phyloP scores from a whole-genome alignment of 2,888 invertebrate genomes.

The Bombylius discolor region DNA sequence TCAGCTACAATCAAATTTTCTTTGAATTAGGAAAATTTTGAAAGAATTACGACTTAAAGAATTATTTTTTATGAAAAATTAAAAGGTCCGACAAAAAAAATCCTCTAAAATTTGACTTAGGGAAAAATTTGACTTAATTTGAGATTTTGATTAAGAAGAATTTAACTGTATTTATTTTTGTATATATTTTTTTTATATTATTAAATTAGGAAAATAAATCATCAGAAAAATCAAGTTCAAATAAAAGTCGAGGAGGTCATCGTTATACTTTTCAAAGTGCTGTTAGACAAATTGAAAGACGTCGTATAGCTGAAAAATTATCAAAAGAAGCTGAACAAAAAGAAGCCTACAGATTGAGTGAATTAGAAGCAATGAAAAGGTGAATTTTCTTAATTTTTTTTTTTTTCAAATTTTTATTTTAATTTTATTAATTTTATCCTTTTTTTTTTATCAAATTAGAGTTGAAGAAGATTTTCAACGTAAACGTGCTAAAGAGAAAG shows the following conservation, averaged over 20 bases:
- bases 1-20: too few species aligned
- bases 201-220: too few species aligned
- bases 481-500: slow-evolving; percentile 66
- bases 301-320: slow-evolving; percentile 58
- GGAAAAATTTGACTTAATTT: too few species aligned
- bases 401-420: neutral
- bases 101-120: too few species aligned
- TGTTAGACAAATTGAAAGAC: slow-evolving; percentile 64
- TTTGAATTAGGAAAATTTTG: too few species aligned
- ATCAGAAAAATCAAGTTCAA: neutral
- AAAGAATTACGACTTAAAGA: too few species aligned
- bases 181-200: too few species aligned
- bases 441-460: slow-evolving; percentile 27
- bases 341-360: slow-evolving; percentile 59
- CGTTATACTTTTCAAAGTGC: slow-evolving; percentile 77
- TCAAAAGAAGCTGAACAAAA: slow-evolving; percentile 64
- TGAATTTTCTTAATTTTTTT: slow-evolving; percentile 11
- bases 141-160: too few species aligned
- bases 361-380: slow-evolving; percentile 69
- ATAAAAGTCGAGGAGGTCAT: slow-evolving; percentile 29
- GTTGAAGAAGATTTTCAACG: slow-evolving; percentile 80
- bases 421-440: neutral
- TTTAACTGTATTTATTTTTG: too few species aligned
- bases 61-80: too few species aligned
- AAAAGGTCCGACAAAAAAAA: too few species aligned